Evolutionary conservation across 2,797 vertebrate species (phyloP).

Genomic region (Rhynchotus rufescens): DNA sequence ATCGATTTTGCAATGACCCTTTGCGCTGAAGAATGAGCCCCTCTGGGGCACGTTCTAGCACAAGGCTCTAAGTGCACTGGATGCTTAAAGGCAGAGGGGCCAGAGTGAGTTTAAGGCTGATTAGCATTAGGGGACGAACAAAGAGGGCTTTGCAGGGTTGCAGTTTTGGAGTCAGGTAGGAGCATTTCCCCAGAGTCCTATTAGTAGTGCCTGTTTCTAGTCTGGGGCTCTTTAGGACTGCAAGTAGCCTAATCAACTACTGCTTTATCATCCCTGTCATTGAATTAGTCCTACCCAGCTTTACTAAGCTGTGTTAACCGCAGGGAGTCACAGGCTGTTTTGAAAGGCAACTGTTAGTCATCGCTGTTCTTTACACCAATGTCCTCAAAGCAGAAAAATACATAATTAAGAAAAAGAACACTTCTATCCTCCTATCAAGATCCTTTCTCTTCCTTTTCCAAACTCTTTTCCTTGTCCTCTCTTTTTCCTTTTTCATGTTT

Average conservation of each 20-base stretch:
- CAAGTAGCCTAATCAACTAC: neutral
- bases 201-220: neutral
- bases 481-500: neutral
- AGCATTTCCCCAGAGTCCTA: neutral
- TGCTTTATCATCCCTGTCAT: neutral
- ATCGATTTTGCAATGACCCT: neutral
- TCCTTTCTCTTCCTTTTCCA: neutral
- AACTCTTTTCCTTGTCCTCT: neutral
- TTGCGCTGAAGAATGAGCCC: neutral
- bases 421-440: neutral
- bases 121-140: neutral
- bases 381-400: neutral
- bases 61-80: neutral
- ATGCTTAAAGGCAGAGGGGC: constrained; percentile 2
- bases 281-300: neutral
- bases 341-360: neutral
- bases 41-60: neutral
- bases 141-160: neutral
- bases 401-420: neutral
- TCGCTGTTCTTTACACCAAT: neutral
- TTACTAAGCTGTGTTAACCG: neutral
- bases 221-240: neutral
- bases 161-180: neutral
- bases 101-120: neutral
- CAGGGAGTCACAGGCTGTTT: neutral